Base-by-base conservation (phyloP, 2,797 vertebrate species). In the Urophycis tenuis region DNA sequence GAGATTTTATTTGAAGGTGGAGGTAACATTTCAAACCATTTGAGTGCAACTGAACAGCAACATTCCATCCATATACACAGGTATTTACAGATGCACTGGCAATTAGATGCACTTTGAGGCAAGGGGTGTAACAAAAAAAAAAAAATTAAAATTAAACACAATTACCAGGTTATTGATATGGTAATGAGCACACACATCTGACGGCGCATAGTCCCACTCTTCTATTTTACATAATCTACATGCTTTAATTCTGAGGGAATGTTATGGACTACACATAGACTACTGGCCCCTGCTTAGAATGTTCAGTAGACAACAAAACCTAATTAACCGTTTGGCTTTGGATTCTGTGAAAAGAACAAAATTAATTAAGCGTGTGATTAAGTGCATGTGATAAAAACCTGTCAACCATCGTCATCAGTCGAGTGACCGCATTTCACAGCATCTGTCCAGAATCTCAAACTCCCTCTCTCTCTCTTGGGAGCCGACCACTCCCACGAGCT, bases 11-110 rank as follows among this genome's bases (percentile, higher is more conserved):
- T 93, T 80, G 81, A 91, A 91, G 91, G 87, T 90, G 88, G 91
- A 91, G 80, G 85, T 91, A 92, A 92, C 86, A 91, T 88, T 86
- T 91, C 80, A 83, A 88, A 84, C 89, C 87, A 90, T 89, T 86
- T 82, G 84, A 87, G 87, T 86, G 88, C 90, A 92, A 92, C 92
- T 91, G 86, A 92, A 85, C 87, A 91, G 90, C 83, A 90, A 92
- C 90, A 91, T 91, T 90, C 89, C 88, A 89, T 85, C 90, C 89
- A 90, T 88, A 86, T 86, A 71, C 72, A 90, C 88, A 90, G 87
- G 86, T 92, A 91, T 92, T 92, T 92, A 92, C 92, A 92, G 91
- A 92, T 91, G 91, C 90, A 91, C 91, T 91, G 91, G 90, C 89
- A 90, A 89, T 91, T 90, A 49, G 84, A 89, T 87, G 90, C 88